Evolutionary conservation across 2,113 vertebrate genomes (phyloP).

Genomic region (Asarcornis scutulata): DNA sequence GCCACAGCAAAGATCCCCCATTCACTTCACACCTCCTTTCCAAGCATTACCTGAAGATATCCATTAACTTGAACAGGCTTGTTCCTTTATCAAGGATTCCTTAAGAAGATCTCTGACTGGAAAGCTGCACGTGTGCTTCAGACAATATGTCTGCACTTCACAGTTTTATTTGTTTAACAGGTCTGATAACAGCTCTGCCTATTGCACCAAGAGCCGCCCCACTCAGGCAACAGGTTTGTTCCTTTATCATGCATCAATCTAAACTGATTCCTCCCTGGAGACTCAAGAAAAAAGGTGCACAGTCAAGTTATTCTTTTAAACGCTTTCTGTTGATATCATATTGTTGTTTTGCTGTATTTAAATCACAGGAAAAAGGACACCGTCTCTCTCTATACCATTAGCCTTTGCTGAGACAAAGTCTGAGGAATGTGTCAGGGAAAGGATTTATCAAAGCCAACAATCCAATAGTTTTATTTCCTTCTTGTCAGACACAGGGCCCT

Average conservation of each 20-base stretch:
- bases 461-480: constrained; percentile 45
- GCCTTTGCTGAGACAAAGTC: constrained; percentile 39
- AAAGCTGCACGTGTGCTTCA: not conserved
- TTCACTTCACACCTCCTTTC: not conserved
- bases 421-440: constrained; percentile 30
- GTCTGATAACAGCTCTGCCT: constrained; percentile 60
- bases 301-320: constrained; percentile 35
- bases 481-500: constrained; percentile 32
- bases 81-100: constrained; percentile 56
- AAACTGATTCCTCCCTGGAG: constrained; percentile 32
- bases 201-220: not conserved
- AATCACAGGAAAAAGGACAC: constrained; percentile 11
- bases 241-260: constrained; percentile 52
- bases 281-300: not conserved
- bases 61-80: constrained; percentile 9
- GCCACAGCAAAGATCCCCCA: not conserved
- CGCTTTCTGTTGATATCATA: constrained; percentile 15
- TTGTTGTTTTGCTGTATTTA: constrained; percentile 47
- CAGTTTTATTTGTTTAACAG: constrained; percentile 61
- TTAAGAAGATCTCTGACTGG: constrained; percentile 34
- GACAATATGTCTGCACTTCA: constrained; percentile 50
- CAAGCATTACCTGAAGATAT: not conserved
- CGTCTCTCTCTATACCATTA: not conserved
- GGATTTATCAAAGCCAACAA: constrained; percentile 62
- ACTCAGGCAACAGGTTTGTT: not conserved